Percentiles rank a stretch among this genome's conserved stretches.
phyloP scores from a whole-genome alignment of 2,888 invertebrate genomes.

The Polymixis flavicincta region DNA sequence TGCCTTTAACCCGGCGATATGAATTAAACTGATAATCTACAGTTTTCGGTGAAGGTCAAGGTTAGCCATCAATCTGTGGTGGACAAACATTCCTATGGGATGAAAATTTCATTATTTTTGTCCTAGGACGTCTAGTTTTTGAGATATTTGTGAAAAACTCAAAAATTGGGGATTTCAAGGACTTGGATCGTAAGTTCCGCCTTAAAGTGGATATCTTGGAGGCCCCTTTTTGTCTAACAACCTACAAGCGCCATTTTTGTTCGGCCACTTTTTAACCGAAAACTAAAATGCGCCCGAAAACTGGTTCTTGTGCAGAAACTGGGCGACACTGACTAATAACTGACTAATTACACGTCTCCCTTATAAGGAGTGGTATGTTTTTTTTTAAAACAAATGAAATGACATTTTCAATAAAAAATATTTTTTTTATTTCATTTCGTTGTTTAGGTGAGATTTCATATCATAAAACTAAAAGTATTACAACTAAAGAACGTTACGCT shows the following conservation, averaged over 20 bases:
- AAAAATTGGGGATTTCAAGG: neutral
- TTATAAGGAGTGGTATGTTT: too few relatives aligned
- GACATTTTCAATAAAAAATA: slow-evolving; percentile 71
- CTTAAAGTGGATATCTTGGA: neutral
- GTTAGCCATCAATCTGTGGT: neutral
- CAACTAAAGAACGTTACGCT: slow-evolving; percentile 65
- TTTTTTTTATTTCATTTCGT: slow-evolving; percentile 77
- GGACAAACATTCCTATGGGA: neutral
- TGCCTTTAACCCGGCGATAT: too few relatives aligned
- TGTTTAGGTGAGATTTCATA: slow-evolving; percentile 80
- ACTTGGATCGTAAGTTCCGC: neutral
- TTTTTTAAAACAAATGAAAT: slow-evolving; percentile 68
- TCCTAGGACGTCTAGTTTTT: neutral
- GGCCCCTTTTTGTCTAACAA: neutral
- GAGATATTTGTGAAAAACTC: neutral
- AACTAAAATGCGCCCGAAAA: neutral
- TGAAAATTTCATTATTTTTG: neutral
- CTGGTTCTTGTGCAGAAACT: neutral
- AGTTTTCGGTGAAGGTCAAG: neutral
- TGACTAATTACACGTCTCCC: neutral
- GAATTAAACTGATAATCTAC: too few relatives aligned
- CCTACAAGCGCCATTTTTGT: neutral
- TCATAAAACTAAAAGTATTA: slow-evolving; percentile 73
- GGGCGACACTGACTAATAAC: neutral
- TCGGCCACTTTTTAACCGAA: neutral